A percentile compares a stretch with the other conserved stretches of the same genome.
phyloP scores from a whole-genome alignment of 1,140 invertebrate species.

The Drosophila elegans region DNA sequence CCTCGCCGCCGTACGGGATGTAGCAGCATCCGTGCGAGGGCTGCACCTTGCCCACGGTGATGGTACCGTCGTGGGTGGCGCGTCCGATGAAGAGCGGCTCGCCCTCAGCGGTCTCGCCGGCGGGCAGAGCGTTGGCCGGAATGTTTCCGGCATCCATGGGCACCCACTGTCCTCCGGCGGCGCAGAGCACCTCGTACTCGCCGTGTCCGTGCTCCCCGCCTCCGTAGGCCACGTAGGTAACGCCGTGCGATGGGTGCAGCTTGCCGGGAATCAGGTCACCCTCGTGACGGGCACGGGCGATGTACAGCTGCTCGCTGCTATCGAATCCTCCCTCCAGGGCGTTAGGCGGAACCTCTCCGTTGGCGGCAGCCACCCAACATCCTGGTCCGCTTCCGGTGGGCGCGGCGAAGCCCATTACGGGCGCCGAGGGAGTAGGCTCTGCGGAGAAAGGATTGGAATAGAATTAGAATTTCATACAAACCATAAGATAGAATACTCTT shows the following conservation, averaged over 20 bases:
- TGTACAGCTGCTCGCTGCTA: constrained; percentile 89
- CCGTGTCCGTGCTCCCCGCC: constrained; percentile 90
- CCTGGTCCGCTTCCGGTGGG: constrained; percentile 71
- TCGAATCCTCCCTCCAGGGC: constrained; percentile 91
- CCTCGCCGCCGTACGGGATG: constrained; percentile 90
- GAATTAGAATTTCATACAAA: too few species aligned
- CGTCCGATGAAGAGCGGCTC: constrained; percentile 90
- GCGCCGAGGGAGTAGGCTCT: constrained; percentile 63
- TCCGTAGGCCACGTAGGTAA: constrained; percentile 92
- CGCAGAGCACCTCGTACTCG: constrained; percentile 91
- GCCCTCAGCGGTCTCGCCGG: constrained; percentile 90
- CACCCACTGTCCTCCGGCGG: constrained; percentile 87
- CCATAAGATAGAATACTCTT: too few species aligned
- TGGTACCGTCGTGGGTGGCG: constrained; percentile 88
- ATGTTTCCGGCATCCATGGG: constrained; percentile 87
- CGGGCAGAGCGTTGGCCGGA: constrained; percentile 90
- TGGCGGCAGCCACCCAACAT: constrained; percentile 89
- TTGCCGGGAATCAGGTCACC: constrained; percentile 93
- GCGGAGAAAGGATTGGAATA: not conserved
- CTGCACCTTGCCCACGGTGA: constrained; percentile 90
- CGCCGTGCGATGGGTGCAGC: constrained; percentile 88
- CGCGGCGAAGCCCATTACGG: constrained; percentile 58
- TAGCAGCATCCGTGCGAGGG: constrained; percentile 90
- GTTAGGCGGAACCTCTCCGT: constrained; percentile 89
- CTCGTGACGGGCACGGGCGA: constrained; percentile 90